Percentiles rank a stretch among this genome's conserved stretches.
phyloP scores from a whole-genome alignment of 2,888 invertebrate species.

The Eristalis intricaria region DNA sequence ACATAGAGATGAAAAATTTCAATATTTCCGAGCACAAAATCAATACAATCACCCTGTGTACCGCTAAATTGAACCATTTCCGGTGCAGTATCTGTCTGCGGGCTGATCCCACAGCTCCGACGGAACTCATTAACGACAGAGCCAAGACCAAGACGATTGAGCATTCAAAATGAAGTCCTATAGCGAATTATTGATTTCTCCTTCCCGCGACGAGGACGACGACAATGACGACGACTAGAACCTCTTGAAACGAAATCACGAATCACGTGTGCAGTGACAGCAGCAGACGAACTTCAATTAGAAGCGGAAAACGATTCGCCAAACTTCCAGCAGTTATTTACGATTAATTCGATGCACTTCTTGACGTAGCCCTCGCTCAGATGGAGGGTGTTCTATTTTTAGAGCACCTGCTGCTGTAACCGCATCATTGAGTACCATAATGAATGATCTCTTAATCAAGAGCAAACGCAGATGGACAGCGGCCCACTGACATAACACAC shows the following conservation, averaged over 20 bases:
- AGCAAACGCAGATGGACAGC: constrained; percentile 25
- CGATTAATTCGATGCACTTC: constrained; percentile 52
- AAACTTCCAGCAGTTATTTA: constrained; percentile 31
- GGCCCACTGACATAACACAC: constrained; percentile 17
- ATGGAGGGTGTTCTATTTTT: constrained; percentile 42
- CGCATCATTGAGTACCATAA: constrained; percentile 52
- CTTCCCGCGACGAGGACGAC: background rate
- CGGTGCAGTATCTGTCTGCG: background rate
- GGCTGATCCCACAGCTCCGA: background rate
- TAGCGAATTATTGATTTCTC: constrained; percentile 43
- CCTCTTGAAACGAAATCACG: constrained; percentile 37
- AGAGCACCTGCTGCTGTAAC: constrained; percentile 58
- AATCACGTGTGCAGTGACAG: background rate
- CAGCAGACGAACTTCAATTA: constrained; percentile 42
- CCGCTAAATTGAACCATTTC: background rate
- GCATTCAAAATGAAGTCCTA: constrained; percentile 40
- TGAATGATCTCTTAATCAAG: constrained; percentile 69
- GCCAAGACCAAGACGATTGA: background rate
- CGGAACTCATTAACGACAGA: background rate
- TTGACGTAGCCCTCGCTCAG: constrained; percentile 6
- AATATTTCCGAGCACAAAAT: background rate
- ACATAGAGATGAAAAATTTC: background rate
- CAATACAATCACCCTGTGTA: background rate
- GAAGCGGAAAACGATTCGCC: background rate
- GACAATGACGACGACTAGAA: too few species aligned